Evolutionary conservation across 2,888 invertebrate genomes (phyloP), one percentile per base, ranked within the genome.

Genomic region (Orthosia incerta): DNA sequence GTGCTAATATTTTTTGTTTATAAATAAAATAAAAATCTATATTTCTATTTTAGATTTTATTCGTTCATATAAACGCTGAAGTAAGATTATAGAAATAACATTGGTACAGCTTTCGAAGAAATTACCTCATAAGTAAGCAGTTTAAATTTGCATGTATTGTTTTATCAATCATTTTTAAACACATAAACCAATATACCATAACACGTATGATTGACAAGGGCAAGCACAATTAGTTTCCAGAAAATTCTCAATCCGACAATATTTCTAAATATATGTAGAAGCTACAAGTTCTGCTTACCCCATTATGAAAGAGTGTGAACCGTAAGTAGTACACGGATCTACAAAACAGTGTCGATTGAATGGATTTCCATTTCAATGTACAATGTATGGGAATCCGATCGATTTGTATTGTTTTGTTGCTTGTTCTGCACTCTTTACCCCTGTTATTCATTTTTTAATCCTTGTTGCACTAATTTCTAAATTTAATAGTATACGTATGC

Each of bases 371-470:
- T 74, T 74, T 65, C 59, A 60, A 70, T 50, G 72, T 11, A 80
- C 78, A 82, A 83, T 80, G 80, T 70, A 75, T 85, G 85, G 16
- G 83, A 85, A 83, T 71, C 26, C 56, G 46, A 68, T 53, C 57
- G 56, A 68, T 76, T 78, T 71, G 73, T 55, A 56, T 66, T 79
- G 74, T 73, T 31, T 48, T 64, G 23, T 55, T 53, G 56, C 63
- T 67, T 71, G 51, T 57, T 79, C 64, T 70, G 73, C 69, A 67
- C 62, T 67, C 31, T n/a, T 71, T 66, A 7, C 39, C 46, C 46
- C 59, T 72, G 71, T 59, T 72, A 20, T 71, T 65, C 4, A 31
- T 65, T 79, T 62, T 66, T 73, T 56, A 55, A 63, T 45, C n/a
- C 67, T 62, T 50, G 59, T 68, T 74, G 61, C 23, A 53, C 18